These are phyloP conservation scores for Ormyrus rosae DNA, from an alignment of 2,888 invertebrate genomes.

Conservation along the genomic window DNA sequence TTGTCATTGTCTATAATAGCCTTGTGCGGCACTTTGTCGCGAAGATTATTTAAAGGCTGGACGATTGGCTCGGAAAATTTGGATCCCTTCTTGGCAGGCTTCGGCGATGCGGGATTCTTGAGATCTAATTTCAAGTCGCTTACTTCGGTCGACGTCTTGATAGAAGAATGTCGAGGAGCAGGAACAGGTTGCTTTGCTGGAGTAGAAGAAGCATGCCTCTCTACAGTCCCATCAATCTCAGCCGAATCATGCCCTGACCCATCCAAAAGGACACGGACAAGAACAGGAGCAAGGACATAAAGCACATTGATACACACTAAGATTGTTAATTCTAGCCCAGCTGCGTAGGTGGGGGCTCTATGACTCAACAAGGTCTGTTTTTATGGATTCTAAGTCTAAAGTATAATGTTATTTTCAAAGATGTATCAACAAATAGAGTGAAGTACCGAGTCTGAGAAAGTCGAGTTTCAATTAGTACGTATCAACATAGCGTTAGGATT, in stretches of 20 bases:
- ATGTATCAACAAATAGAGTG: slow-evolving; percentile 59
- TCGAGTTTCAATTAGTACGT: slow-evolving; percentile 65
- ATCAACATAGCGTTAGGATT: slow-evolving; percentile 72
- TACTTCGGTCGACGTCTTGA: slow-evolving; percentile 67
- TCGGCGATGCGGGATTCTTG: slow-evolving; percentile 58
- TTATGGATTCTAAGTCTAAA: slow-evolving; percentile 49
- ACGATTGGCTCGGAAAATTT: slow-evolving; percentile 72
- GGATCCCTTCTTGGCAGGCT: slow-evolving; percentile 67
- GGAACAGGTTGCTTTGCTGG: slow-evolving; percentile 73
- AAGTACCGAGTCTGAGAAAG: slow-evolving; percentile 47
- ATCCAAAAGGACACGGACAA: slow-evolving; percentile 75
- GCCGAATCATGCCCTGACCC: slow-evolving; percentile 76
- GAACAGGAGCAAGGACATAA: slow-evolving; percentile 76
- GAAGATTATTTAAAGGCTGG: background rate
- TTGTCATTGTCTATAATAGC: slow-evolving; percentile 6
- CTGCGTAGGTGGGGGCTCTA: slow-evolving; percentile 65
- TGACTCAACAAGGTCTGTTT: slow-evolving; percentile 63
- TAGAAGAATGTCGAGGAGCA: slow-evolving; percentile 70
- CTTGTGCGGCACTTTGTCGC: background rate
- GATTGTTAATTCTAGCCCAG: slow-evolving; percentile 70
- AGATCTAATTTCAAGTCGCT: slow-evolving; percentile 70
- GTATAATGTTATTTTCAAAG: slow-evolving; percentile 47
- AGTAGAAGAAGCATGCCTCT: slow-evolving; percentile 75
- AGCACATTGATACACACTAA: slow-evolving; percentile 76
- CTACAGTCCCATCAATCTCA: slow-evolving; percentile 75